Evolutionary conservation across 92 coral and sea anemone genomes (phyloP).

Genomic region (Zoanthus sansibaricus): DNA sequence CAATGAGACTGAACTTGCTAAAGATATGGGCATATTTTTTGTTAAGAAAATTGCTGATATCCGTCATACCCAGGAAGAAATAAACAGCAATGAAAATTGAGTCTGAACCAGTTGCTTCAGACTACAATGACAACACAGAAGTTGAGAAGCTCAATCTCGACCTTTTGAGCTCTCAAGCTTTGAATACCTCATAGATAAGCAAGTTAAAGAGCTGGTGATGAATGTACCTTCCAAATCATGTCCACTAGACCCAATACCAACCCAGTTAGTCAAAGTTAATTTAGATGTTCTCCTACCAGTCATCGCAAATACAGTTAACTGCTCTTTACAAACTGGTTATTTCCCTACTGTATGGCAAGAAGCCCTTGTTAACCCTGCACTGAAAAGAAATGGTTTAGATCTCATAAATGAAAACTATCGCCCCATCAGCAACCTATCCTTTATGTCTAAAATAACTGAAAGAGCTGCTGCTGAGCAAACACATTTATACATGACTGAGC

Average conservation of each 20-base stretch:
- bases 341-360: constrained; percentile 53
- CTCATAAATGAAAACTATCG: constrained; percentile 37
- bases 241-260: constrained; percentile 43
- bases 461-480: constrained; percentile 50
- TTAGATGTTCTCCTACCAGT: constrained; percentile 34
- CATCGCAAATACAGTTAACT: constrained; percentile 37
- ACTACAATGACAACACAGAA: constrained; percentile 4
- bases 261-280: constrained; percentile 41
- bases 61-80: constrained; percentile 12
- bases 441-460: constrained; percentile 47
- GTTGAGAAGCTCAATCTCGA: not conserved
- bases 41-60: constrained; percentile 55
- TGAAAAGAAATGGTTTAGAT: constrained; percentile 49
- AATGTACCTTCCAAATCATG: constrained; percentile 35
- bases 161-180: constrained; percentile 15
- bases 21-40: constrained; percentile 54
- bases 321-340: constrained; percentile 34
- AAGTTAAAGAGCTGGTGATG: constrained; percentile 22
- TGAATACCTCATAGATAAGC: constrained; percentile 9
- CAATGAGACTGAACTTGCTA: constrained; percentile 50
- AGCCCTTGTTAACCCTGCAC: constrained; percentile 46
- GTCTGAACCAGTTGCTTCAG: constrained; percentile 3
- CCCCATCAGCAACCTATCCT: constrained; percentile 49
- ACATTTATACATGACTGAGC: not conserved
- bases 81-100: not conserved